Conservation (phyloP, 2,797 vertebrate genomes). For the Sorex maritimensis region DNA sequence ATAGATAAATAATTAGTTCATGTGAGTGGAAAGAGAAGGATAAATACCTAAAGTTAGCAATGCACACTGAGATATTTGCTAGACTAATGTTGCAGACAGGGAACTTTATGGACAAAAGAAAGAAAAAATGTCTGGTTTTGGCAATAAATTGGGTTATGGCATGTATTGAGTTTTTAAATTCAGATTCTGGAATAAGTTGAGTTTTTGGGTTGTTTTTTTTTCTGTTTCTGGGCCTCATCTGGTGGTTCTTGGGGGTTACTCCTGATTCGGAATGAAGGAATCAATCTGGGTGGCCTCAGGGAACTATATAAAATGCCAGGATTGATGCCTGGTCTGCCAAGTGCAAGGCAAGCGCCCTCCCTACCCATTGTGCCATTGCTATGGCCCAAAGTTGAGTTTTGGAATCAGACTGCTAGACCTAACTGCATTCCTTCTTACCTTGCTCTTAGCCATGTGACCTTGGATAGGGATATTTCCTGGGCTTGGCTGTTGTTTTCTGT, state of each 20-base stretch:
- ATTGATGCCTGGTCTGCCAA: too few relatives aligned
- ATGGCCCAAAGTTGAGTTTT: not conserved
- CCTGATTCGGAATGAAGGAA: too few relatives aligned
- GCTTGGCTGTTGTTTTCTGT: not conserved
- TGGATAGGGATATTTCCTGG: not conserved
- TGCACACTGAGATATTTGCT: not conserved
- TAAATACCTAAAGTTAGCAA: not conserved
- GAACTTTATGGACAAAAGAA: not conserved
- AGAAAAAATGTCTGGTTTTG: not conserved
- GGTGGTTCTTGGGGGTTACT: too few relatives aligned
- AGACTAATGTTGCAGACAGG: too few relatives aligned
- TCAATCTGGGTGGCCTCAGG: too few relatives aligned
- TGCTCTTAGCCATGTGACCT: not conserved
- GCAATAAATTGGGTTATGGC: not conserved
- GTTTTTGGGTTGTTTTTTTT: too few relatives aligned
- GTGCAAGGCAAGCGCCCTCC: too few relatives aligned
- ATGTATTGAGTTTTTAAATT: not conserved
- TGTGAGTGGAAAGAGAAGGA: not conserved
- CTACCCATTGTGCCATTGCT: too few relatives aligned
- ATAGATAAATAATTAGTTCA: not conserved
- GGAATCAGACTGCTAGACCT: not conserved
- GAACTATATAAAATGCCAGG: too few relatives aligned
- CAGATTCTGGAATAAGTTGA: not conserved
- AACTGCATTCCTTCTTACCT: not conserved
- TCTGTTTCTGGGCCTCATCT: too few relatives aligned